phyloP scores from a whole-genome alignment of 2,797 vertebrate genomes.

The Pseudomugil tenellus region DNA sequence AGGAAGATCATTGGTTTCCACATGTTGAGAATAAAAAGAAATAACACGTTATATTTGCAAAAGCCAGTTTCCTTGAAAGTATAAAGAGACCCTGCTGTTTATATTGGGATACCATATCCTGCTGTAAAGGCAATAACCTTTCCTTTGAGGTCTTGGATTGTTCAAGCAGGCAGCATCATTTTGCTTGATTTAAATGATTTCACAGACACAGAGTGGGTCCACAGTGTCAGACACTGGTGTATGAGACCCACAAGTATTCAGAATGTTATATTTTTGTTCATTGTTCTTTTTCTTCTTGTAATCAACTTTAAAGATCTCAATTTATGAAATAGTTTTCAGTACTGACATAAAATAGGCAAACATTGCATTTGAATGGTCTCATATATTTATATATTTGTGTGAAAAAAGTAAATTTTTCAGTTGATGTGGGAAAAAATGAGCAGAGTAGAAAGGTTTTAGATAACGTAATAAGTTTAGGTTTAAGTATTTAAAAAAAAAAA shows the following conservation, averaged over 20 bases:
- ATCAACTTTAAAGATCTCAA: not conserved
- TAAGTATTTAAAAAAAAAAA: not conserved
- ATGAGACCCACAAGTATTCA: no score
- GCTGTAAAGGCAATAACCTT: not conserved
- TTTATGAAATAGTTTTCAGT: not conserved
- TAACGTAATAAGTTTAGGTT: no score
- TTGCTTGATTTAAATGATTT: not conserved
- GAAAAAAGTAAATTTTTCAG: not conserved
- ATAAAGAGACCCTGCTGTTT: not conserved
- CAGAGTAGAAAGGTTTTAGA: not conserved
- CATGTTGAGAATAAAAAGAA: no score
- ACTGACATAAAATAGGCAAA: not conserved
- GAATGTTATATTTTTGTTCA: not conserved
- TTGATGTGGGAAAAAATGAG: conserved; percentile 6
- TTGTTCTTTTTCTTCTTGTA: not conserved
- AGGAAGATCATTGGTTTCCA: no score
- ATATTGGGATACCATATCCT: no score
- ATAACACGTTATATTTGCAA: no score
- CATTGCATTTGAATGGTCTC: not conserved
- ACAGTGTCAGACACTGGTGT: not conserved
- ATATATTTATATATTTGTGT: not conserved
- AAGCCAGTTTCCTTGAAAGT: not conserved
- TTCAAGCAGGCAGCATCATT: no score
- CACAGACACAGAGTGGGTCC: not conserved
- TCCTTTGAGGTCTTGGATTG: no score